Conservation (phyloP, 2,888 invertebrate species). For the Pedicia rivosa region DNA sequence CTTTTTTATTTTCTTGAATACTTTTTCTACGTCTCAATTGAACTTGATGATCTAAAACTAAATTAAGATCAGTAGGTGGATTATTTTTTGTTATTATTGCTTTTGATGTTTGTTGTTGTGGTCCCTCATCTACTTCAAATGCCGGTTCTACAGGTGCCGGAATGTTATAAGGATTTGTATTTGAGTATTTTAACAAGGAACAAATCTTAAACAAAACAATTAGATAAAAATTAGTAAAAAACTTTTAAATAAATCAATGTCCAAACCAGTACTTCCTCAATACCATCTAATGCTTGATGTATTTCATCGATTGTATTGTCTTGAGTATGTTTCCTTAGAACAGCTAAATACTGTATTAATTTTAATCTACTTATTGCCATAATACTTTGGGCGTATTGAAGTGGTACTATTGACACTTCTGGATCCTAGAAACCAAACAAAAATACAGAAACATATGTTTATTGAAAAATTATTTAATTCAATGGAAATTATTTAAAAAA, state of each 20-base stretch:
- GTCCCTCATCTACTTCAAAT: conserved; percentile 27
- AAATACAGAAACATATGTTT: not conserved
- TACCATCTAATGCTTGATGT: conserved; percentile 31
- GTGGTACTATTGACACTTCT: conserved; percentile 27
- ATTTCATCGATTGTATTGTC: conserved; percentile 22
- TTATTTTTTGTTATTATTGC: not conserved
- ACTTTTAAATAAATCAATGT: not conserved
- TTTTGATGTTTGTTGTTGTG: conserved; percentile 1
- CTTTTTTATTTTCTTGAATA: conserved; percentile 5
- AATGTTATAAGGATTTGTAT: conserved; percentile 6
- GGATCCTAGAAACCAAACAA: conserved; percentile 24
- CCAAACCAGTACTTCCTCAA: conserved; percentile 24
- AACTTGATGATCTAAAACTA: too few species aligned
- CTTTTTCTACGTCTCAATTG: conserved; percentile 6
- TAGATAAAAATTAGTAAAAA: conserved; percentile 1
- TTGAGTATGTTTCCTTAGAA: conserved; percentile 24
- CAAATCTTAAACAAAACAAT: conserved; percentile 13
- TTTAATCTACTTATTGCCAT: conserved; percentile 31
- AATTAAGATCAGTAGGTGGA: too few species aligned
- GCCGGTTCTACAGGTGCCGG: conserved; percentile 26
- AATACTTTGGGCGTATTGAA: conserved; percentile 31
- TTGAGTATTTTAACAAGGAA: conserved; percentile 12
- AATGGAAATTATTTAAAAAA: too few species aligned
- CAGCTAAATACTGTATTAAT: conserved; percentile 28
- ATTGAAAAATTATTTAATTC: not conserved